Evolutionary conservation across 2,888 invertebrate genomes (phyloP).

Genomic region (Leptinotarsa juncta): DNA sequence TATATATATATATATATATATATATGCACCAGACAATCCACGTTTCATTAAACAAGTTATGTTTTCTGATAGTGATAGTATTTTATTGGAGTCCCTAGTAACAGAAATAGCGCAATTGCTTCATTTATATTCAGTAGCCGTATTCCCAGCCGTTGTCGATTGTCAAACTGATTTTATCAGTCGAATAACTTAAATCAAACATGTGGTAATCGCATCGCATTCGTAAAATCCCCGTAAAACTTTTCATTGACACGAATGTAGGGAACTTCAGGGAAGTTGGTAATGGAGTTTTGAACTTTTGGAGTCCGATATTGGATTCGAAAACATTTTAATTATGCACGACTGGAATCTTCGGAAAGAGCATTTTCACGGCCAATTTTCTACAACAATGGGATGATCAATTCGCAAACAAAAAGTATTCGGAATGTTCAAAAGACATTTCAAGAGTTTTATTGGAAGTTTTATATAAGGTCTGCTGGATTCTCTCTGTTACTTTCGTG

Average conservation of each 20-base stretch:
- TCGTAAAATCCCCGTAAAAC: background rate
- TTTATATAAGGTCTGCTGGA: background rate
- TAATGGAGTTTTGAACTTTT: slow-evolving; percentile 23
- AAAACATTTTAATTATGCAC: slow-evolving; percentile 13
- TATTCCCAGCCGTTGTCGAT: background rate
- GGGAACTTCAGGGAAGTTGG: slow-evolving; percentile 14
- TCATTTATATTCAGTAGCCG: background rate
- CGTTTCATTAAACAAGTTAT: too few relatives aligned
- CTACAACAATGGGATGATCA: slow-evolving; percentile 5
- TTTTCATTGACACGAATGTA: slow-evolving; percentile 24
- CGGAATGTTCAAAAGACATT: background rate
- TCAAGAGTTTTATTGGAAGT: background rate
- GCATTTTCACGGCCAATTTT: slow-evolving; percentile 18
- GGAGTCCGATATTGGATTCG: slow-evolving; percentile 5
- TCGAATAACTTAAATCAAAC: slow-evolving; percentile 23
- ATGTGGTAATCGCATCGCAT: slow-evolving; percentile 20
- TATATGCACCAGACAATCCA: too few relatives aligned
- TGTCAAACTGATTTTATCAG: background rate
- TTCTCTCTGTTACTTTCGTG: too few relatives aligned
- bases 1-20: too few relatives aligned
- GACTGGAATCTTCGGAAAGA: background rate
- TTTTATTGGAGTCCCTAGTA: background rate
- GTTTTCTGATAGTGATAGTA: too few relatives aligned
- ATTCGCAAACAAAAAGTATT: background rate
- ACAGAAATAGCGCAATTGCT: background rate